Conservation (phyloP, 2,888 invertebrate genomes). For the Polydrusus cervinus region DNA sequence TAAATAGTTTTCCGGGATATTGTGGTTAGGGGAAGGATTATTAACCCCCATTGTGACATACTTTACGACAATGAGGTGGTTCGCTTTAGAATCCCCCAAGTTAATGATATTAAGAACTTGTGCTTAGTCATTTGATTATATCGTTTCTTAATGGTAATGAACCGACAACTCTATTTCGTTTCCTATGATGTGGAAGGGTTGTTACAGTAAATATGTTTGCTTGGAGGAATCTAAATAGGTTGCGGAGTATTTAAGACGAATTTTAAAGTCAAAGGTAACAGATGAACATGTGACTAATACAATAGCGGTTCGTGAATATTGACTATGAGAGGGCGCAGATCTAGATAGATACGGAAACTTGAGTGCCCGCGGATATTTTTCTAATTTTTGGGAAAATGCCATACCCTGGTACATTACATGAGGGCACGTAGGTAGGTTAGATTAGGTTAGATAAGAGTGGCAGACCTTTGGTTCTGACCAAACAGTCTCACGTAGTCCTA, state of each 20-base stretch:
- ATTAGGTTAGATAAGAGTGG: too few relatives aligned
- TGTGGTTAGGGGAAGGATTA: constrained; percentile 52
- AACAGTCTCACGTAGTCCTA: too few relatives aligned
- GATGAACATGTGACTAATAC: too few relatives aligned
- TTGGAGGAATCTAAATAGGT: background rate
- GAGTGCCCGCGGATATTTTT: too few relatives aligned
- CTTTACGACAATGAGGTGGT: constrained; percentile 49
- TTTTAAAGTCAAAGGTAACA: too few relatives aligned
- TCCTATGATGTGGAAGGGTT: background rate
- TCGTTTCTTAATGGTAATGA: constrained; percentile 51
- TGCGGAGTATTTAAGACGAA: background rate
- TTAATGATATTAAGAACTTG: constrained; percentile 51
- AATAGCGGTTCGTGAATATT: too few relatives aligned
- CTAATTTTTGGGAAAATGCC: too few relatives aligned
- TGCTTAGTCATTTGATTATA: constrained; percentile 53
- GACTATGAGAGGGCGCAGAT: too few relatives aligned
- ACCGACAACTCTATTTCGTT: constrained; percentile 46
- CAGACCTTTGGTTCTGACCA: too few relatives aligned
- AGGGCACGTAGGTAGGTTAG: too few relatives aligned
- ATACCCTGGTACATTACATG: too few relatives aligned
- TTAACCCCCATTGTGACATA: constrained; percentile 53
- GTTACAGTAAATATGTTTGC: background rate
- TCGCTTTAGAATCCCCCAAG: constrained; percentile 44
- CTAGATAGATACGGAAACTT: too few relatives aligned
- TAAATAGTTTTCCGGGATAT: constrained; percentile 53